Percentiles rank a stretch among this genome's conserved stretches.
Evolutionary conservation across 2,797 vertebrate genomes (phyloP).

Genomic region (Gymnodraco acuticeps): DNA sequence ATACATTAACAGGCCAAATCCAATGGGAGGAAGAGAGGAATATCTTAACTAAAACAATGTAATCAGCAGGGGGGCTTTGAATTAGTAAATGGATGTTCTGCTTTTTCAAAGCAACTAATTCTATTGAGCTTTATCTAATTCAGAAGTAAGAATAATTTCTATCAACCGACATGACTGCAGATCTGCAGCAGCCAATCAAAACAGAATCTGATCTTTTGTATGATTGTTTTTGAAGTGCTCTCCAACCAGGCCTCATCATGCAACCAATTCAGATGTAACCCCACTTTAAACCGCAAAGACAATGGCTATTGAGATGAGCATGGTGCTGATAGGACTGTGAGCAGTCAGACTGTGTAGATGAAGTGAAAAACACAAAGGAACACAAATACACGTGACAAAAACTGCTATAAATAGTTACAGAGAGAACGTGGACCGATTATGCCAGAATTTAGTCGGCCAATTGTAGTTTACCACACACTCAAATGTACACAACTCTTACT

Average conservation of each 20-base stretch:
- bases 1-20: slow-evolving; percentile 5
- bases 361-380: slow-evolving; percentile 34
- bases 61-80: background rate
- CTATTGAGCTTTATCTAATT: slow-evolving; percentile 34
- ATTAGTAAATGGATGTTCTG: slow-evolving; percentile 22
- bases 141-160: slow-evolving; percentile 59
- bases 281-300: slow-evolving; percentile 76
- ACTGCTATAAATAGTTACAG: slow-evolving; percentile 24
- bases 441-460: background rate
- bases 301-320: slow-evolving; percentile 77
- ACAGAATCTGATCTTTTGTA: slow-evolving; percentile 71
- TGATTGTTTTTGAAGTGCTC: slow-evolving; percentile 72
- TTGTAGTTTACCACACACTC: slow-evolving; percentile 18
- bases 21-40: background rate
- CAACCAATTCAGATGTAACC: slow-evolving; percentile 78
- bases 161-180: slow-evolving; percentile 53
- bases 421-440: background rate
- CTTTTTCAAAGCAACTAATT: slow-evolving; percentile 37
- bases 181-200: slow-evolving; percentile 70
- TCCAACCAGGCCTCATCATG: slow-evolving; percentile 74
- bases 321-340: slow-evolving; percentile 61
- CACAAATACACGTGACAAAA: slow-evolving; percentile 10
- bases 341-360: slow-evolving; percentile 63
- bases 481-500: slow-evolving; percentile 2
- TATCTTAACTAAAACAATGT: slow-evolving; percentile 18